Percentiles rank a stretch among this genome's conserved stretches.
These are phyloP conservation scores for Cheilosia pagana DNA, from an alignment of 2,888 invertebrate species.

Conservation along the genomic window DNA sequence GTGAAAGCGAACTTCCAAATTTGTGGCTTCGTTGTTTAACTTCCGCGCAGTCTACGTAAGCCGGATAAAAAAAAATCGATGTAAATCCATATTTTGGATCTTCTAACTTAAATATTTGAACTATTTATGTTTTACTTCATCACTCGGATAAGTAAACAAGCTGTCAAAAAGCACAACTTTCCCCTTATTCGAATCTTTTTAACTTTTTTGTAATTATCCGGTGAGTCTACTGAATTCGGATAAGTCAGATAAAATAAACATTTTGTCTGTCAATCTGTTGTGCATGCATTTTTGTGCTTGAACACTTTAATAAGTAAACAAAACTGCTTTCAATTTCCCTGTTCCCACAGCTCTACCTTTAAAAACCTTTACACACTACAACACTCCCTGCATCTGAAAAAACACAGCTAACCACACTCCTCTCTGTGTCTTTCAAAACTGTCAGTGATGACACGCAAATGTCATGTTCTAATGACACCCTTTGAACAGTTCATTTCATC, in stretches of 20 bases:
- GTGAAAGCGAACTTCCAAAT: no score
- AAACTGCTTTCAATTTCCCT: no score
- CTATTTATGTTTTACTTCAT: neutral
- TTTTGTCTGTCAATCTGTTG: no score
- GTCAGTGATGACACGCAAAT: conserved; percentile 3
- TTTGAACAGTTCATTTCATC: neutral
- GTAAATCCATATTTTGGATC: no score
- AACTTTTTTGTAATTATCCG: neutral
- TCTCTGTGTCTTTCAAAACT: neutral
- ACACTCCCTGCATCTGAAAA: neutral
- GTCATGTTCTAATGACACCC: conserved; percentile 18
- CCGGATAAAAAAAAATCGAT: no score
- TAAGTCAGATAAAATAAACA: no score
- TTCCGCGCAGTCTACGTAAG: no score
- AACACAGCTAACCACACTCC: neutral
- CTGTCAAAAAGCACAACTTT: neutral
- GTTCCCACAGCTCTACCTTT: neutral
- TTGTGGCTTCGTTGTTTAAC: no score
- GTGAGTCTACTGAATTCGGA: no score
- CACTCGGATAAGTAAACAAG: neutral
- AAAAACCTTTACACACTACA: neutral
- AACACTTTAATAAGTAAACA: no score
- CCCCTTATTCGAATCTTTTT: neutral
- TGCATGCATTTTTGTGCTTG: no score
- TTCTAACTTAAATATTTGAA: no score